Percentiles rank a stretch among this genome's conserved stretches.
Conservation (phyloP, 53 echinoderm and acorn worm species). For the Paelopatides confundens region DNA sequence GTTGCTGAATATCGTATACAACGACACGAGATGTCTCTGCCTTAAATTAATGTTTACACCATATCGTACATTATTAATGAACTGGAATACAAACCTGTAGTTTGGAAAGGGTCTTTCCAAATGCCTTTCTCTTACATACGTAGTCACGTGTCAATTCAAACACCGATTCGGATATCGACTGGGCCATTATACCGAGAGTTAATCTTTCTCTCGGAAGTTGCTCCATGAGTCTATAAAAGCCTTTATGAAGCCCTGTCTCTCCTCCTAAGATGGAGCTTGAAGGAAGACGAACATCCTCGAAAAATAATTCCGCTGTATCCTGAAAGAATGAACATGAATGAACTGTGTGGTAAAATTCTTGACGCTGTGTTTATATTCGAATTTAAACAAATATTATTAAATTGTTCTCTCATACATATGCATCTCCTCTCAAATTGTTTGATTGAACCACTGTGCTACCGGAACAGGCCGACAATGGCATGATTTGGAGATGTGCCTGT, state of each 20-base stretch:
- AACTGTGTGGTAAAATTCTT: too few species aligned
- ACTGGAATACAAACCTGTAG: conserved; percentile 61
- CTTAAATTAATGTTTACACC: too few species aligned
- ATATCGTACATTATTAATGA: too few species aligned
- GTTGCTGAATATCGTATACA: too few species aligned
- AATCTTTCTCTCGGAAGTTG: conserved; percentile 79
- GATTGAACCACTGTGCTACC: too few species aligned
- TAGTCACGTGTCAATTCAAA: conserved; percentile 83
- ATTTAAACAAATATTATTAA: too few species aligned
- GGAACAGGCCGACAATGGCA: too few species aligned
- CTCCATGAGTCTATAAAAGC: conserved; percentile 75
- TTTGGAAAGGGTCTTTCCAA: conserved; percentile 69
- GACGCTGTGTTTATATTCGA: too few species aligned
- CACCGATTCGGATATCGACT: conserved; percentile 67
- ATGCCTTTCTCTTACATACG: conserved; percentile 76
- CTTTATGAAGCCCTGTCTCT: conserved; percentile 48
- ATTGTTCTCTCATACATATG: too few species aligned
- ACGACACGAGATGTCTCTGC: too few species aligned
- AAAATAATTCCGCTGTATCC: conserved; percentile 78
- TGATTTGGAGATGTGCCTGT: too few species aligned
- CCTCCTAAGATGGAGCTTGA: conserved; percentile 65
- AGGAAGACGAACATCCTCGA: conserved; percentile 83
- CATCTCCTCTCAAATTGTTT: too few species aligned
- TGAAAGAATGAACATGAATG: conserved; percentile 23
- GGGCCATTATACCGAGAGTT: conserved; percentile 27